These are phyloP conservation scores for Mesopsocus fuscifrons DNA, from an alignment of 2,888 invertebrate genomes.

Conservation along the genomic window DNA sequence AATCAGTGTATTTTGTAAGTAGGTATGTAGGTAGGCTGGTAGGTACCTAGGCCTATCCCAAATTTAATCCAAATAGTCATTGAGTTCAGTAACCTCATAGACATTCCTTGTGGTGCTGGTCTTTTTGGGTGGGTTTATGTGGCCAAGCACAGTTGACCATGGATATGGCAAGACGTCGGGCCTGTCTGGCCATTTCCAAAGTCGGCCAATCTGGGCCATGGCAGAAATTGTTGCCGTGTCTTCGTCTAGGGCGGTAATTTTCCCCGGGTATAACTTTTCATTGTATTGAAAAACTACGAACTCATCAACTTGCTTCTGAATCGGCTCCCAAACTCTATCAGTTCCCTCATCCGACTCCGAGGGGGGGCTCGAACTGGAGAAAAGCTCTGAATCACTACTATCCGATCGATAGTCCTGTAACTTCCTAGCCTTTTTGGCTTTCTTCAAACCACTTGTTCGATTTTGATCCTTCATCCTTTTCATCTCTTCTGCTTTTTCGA, in stretches of 20 bases:
- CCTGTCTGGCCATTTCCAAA: not conserved
- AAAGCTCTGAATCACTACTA: conserved; percentile 2
- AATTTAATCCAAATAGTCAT: not conserved
- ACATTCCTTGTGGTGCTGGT: not conserved
- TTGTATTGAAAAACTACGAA: not conserved
- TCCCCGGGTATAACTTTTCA: not conserved
- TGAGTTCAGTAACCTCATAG: not conserved
- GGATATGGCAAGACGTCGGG: not conserved
- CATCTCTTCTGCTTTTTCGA: not conserved
- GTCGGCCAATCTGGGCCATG: not conserved
- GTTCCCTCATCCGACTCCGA: not conserved
- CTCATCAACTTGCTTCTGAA: not conserved
- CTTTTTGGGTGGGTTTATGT: not conserved
- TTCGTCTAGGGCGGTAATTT: not conserved
- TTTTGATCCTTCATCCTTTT: not conserved
- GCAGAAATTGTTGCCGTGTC: not conserved
- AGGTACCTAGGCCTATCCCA: too few relatives aligned
- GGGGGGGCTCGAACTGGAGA: not conserved
- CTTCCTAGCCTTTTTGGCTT: conserved; percentile 5
- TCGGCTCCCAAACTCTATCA: not conserved
- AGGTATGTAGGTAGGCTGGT: too few relatives aligned
- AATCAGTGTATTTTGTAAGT: too few relatives aligned
- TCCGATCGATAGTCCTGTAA: conserved; percentile 7
- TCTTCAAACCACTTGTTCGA: not conserved
- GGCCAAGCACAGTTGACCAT: not conserved